Evolutionary conservation across 2,113 vertebrate species (phyloP), one percentile per base, ranked within the genome.

Genomic region (Carlito syrichta): DNA sequence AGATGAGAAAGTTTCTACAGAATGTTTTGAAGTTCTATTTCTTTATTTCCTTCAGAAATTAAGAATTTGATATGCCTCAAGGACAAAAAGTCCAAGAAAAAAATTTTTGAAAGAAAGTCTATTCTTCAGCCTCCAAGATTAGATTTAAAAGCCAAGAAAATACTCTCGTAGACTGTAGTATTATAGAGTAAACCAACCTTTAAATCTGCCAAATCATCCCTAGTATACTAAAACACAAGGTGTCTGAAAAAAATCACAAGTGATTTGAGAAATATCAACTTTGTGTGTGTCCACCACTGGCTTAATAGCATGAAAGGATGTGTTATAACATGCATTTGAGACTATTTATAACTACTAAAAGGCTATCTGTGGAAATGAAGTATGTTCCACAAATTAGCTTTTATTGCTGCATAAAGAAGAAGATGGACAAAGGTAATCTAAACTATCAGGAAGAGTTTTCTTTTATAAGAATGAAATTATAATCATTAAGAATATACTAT

Each of bases 81-180:
- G 27, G 17, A 10, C 35, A 93, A 92, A 77, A 86, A 54, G 62
- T n/a, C 7, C 17, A 88, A 94, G 32, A 23, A 76, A 62, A 5
- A 38, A 17, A 30, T 35, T 92, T 77, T 74, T 78, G 73, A 86
- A 71, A 91, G 40, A 89, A 78, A 89, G n/a, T 40, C 84, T 89
- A 83, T 96, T 88, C 78, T 86, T 38, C 19, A 83, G 40, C 17
- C 76, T 92, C 6, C 82, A 60, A 86, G 52, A 77, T 92, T 54
- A 91, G 22, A 94, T 91, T 76, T 94, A 94, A 91, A 79, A 94
- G 66, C 19, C 69, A 94, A 77, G 40, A 76, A 94, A 94, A 94
- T n/a, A 35, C 74, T 94, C 94, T 81, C 63, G 92, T 78, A 73
- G 76, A 94, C n/a, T 89, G 6, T 30, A 66, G 6, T 32, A 7